A percentile compares a stretch with the other conserved stretches of the same genome.
Conservation (phyloP, 1,140 invertebrate genomes). For the Chelonus insularis region DNA sequence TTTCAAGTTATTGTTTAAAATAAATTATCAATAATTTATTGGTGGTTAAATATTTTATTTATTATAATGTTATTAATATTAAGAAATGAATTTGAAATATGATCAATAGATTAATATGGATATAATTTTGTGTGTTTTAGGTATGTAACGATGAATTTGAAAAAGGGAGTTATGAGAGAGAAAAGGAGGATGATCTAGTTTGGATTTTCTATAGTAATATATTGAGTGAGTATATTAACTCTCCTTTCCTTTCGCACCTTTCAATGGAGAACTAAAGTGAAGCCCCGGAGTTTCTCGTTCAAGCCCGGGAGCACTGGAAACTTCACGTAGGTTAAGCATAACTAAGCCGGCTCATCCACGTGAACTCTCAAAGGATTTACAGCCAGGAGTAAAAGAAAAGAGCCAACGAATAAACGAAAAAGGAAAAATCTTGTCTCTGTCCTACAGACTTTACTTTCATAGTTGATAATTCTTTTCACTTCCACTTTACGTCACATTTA, state of each 20-base stretch:
- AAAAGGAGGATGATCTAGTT: constrained; percentile 4
- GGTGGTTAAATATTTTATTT: too few species aligned
- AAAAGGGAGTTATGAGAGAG: background rate
- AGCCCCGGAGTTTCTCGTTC: too few species aligned
- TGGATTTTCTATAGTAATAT: background rate
- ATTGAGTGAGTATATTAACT: constrained; percentile 2
- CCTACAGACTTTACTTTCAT: constrained; percentile 13
- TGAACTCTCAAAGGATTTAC: constrained; percentile 30
- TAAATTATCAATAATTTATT: too few species aligned
- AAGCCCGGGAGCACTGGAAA: background rate
- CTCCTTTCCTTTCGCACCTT: too few species aligned
- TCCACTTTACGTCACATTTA: too few species aligned
- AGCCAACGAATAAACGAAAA: background rate
- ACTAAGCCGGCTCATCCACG: constrained; percentile 35
- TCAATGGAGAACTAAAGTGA: too few species aligned
- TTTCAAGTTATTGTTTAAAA: too few species aligned
- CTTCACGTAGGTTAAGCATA: constrained; percentile 31
- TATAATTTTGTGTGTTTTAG: background rate
- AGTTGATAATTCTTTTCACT: constrained; percentile 16
- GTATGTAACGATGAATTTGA: constrained; percentile 2
- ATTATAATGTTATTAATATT: too few species aligned
- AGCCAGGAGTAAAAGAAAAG: constrained; percentile 1
- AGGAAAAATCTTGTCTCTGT: constrained; percentile 4
- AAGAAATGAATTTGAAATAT: too few species aligned
- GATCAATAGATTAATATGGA: too few species aligned